Base-by-base conservation (phyloP, 1,140 invertebrate species). In the Drosophila quadrilineata region DNA sequence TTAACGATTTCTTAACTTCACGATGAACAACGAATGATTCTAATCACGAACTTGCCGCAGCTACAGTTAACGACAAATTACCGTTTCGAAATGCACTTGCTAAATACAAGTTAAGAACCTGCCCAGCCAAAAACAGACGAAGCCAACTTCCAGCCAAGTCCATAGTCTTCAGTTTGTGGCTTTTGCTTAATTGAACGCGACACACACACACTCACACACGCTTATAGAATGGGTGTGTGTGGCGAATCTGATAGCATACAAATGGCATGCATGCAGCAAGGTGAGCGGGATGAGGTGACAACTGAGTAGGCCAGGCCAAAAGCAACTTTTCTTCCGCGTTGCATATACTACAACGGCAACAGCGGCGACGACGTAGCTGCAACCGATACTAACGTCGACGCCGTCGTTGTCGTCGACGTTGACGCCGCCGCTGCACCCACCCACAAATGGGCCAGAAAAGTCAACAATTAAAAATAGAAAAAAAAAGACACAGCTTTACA, bases 241-340 rank as follows among this genome's bases (percentile, higher is more conserved):
- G 24, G 40, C 52, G 52, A 75, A 80, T 79, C 66, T 59, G 71
- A 66, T 77, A 72, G 65, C 69, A 72, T 69, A 73, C 75, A 62
- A 76, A 72, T 75, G 69, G 57, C 77, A 84, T 59, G 73, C 65
- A 73, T 50, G 64, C 57, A 31, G 40, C 69, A 62, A 58, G 62
- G 49, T 21, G 33, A 57, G 35, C 46, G 64, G 26, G 36, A 17
- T 22, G 36, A 41, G 21, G 45, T 36, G 46, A 31, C 16, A 40
- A 17, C 24, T 24, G 53, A 56, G 58, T 64, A 59, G 57, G 48
- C 66, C 63, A 45, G 29, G 48, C 65, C 73, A 74, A 63, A 70
- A n/a, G n/a, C 77, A 74, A 85, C 79, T 84, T 84, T 84, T 84
- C 79, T 84, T 84, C 79, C 79, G 79, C 79, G 74, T 84, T 84